Percentiles rank a stretch among this genome's conserved stretches.
These are phyloP conservation scores for Mesoligia furuncula DNA, from an alignment of 2,888 invertebrate species.

Conservation along the genomic window DNA sequence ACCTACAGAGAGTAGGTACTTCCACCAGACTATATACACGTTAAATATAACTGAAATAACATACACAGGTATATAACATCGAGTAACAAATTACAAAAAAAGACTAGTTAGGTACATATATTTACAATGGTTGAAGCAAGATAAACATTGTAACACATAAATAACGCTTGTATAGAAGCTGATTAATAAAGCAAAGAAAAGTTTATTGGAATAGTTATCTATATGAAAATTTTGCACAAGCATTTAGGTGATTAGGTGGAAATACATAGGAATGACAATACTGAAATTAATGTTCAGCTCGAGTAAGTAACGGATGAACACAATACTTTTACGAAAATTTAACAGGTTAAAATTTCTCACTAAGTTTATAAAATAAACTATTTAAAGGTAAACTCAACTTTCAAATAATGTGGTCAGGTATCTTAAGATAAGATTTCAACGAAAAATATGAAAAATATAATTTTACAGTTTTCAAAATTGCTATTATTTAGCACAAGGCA, in stretches of 20 bases:
- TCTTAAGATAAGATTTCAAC: not conserved
- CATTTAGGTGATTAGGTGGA: constrained; percentile 11
- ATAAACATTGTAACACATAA: constrained; percentile 69
- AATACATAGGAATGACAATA: constrained; percentile 16
- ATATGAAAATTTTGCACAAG: constrained; percentile 59
- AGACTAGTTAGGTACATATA: constrained; percentile 61
- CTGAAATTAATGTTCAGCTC: constrained; percentile 2
- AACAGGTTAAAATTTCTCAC: not conserved
- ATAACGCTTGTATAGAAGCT: constrained; percentile 66
- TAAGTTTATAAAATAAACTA: not conserved
- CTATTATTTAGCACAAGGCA: constrained; percentile 18
- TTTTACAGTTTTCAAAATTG: constrained; percentile 5
- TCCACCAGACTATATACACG: constrained; percentile 6
- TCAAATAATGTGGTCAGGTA: constrained; percentile 4
- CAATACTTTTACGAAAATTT: not conserved
- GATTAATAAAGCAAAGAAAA: constrained; percentile 70
- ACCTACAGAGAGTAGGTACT: constrained; percentile 14
- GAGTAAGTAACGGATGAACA: not conserved
- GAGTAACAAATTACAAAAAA: constrained; percentile 60
- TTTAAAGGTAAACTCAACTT: not conserved
- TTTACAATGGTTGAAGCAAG: constrained; percentile 56
- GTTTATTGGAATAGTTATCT: constrained; percentile 66
- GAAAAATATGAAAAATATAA: constrained; percentile 28
- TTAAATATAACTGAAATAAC: constrained; percentile 50
- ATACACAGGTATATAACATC: constrained; percentile 47